Evolutionary conservation across 2,888 invertebrate genomes (phyloP).

Genomic region (Fragum sueziense): DNA sequence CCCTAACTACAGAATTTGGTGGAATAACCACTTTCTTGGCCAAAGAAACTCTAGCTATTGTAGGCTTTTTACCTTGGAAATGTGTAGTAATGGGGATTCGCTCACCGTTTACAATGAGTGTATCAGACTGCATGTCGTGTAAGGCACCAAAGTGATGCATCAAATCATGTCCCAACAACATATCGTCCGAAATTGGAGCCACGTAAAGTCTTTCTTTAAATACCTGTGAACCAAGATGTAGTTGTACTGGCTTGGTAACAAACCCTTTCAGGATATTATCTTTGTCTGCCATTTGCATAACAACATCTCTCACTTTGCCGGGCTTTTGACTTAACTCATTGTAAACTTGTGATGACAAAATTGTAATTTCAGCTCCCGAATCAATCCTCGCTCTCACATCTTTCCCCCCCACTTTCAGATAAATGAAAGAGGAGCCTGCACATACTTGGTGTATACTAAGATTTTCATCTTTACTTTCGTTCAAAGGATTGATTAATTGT

Average conservation of each 20-base stretch:
- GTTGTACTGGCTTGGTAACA: constrained; percentile 19
- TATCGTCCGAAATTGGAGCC: constrained; percentile 14
- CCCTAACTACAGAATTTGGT: constrained; percentile 27
- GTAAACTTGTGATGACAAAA: constrained; percentile 22
- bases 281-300: constrained; percentile 35
- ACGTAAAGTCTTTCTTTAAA: constrained; percentile 15
- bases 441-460: constrained; percentile 2
- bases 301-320: constrained; percentile 9
- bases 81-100: neutral
- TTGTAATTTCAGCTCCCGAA: constrained; percentile 23
- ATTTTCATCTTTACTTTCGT: neutral
- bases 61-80: neutral
- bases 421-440: constrained; percentile 23
- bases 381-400: constrained; percentile 24
- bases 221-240: neutral
- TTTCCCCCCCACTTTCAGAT: constrained; percentile 3
- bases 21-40: constrained; percentile 10
- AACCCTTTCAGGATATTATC: constrained; percentile 24
- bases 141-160: constrained; percentile 13
- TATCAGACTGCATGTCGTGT: constrained; percentile 20
- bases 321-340: constrained; percentile 24
- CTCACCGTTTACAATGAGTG: constrained; percentile 30
- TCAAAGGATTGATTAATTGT: neutral
- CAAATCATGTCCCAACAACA: constrained; percentile 18
- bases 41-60: constrained; percentile 15